Percentiles rank a stretch among this genome's conserved stretches.
phyloP scores from a whole-genome alignment of 1,140 invertebrate genomes.

The Cotesia chilonis region DNA sequence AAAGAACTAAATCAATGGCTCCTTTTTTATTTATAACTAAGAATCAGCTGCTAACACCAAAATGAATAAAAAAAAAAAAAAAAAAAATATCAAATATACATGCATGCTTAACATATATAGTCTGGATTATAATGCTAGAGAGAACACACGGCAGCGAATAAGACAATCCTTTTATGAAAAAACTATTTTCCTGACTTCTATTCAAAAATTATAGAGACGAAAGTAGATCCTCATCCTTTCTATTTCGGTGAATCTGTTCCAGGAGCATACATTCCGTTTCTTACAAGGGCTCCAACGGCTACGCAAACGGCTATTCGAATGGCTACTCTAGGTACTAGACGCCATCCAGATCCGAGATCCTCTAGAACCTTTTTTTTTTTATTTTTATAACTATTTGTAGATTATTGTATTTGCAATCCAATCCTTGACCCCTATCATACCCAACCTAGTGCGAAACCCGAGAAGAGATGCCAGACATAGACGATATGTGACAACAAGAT shows the following conservation, averaged over 20 bases:
- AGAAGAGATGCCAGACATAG: constrained; percentile 24
- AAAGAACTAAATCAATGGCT: neutral
- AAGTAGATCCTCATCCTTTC: constrained; percentile 55
- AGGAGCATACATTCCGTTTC: constrained; percentile 67
- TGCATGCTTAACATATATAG: constrained; percentile 1
- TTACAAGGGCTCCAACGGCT: constrained; percentile 67
- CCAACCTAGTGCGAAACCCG: constrained; percentile 22
- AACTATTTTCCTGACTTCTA: constrained; percentile 19
- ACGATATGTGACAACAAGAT: constrained; percentile 23
- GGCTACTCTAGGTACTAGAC: constrained; percentile 67
- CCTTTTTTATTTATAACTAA: neutral
- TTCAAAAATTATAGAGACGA: constrained; percentile 28
- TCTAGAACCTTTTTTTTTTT: constrained; percentile 43
- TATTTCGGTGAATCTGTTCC: constrained; percentile 65
- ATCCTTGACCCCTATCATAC: constrained; percentile 7
- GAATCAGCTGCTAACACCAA: constrained; percentile 2
- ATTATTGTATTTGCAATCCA: constrained; percentile 34
- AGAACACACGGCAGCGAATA: no score
- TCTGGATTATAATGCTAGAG: no score
- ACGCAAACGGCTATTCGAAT: constrained; percentile 67
- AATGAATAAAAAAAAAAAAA: neutral
- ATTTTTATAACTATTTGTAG: constrained; percentile 44
- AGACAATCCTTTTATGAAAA: neutral
- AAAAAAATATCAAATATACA: neutral
- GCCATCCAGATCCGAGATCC: constrained; percentile 48